Conservation (phyloP, 1,140 invertebrate species). For the Dendrolimus kikuchii region DNA sequence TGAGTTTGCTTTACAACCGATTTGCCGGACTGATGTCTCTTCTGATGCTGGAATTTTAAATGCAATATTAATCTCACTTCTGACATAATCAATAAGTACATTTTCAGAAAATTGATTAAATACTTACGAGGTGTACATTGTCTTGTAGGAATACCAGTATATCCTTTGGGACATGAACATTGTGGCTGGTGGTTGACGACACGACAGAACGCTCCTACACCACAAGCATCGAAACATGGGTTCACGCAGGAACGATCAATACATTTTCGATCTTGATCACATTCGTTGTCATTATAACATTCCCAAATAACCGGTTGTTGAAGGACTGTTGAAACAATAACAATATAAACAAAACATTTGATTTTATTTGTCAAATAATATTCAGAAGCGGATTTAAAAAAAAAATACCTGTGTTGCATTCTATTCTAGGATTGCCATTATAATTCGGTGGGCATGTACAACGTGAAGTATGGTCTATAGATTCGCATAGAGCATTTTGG, state of each 20-base stretch:
- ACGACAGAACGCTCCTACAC: slow-evolving; percentile 83
- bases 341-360: slow-evolving; percentile 2
- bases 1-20: slow-evolving; percentile 83
- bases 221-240: slow-evolving; percentile 85
- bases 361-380: not conserved
- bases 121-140: slow-evolving; percentile 85
- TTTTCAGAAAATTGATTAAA: not conserved
- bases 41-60: slow-evolving; percentile 65
- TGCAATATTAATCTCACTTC: slow-evolving; percentile 4
- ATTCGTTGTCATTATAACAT: slow-evolving; percentile 85
- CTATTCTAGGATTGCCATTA: slow-evolving; percentile 85
- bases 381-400: not conserved
- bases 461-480: slow-evolving; percentile 80
- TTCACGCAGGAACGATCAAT: slow-evolving; percentile 83
- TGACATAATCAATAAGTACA: slow-evolving; percentile 10
- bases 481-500: slow-evolving; percentile 86
- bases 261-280: slow-evolving; percentile 81
- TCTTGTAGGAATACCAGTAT: slow-evolving; percentile 81
- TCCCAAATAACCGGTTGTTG: slow-evolving; percentile 72
- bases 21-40: slow-evolving; percentile 58
- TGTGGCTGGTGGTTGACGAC: slow-evolving; percentile 81
- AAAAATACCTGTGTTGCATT: slow-evolving; percentile 79
- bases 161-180: slow-evolving; percentile 86
- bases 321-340: slow-evolving; percentile 54
- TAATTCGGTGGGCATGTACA: slow-evolving; percentile 87